Evolutionary conservation across 2,888 invertebrate species (phyloP), one percentile per base, ranked within the genome.

Genomic region (Archips xylosteana): DNA sequence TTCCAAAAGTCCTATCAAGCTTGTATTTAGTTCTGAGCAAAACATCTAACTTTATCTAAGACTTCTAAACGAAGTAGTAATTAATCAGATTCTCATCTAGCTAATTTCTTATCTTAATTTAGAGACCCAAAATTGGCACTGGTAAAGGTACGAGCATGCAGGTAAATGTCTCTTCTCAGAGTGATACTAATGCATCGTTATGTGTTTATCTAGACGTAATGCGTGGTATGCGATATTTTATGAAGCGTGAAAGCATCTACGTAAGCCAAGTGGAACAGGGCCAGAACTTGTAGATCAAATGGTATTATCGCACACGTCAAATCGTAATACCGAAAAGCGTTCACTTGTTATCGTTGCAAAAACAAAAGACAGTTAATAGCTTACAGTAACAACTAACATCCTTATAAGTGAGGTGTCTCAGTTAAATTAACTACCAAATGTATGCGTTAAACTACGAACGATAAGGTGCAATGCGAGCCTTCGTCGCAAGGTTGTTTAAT

Each of bases 181-280:
- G 32, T 47, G 32, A 49, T 60, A 34, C 57, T 32, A 13, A 12
- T 60, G 57, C 34, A 57, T 42, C 64, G 36, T 71, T 72, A 64
- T 57, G 54, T 15, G 62, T 32, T 63, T 34, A 36, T 59, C 59
- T 60, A 59, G 62, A 72, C 73, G 64, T 64, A 69, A 45, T 59
- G 66, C 39, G 42, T 34, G 63, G 67, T 42, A 34, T 68, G 68
- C 63, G 68, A 64, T 64, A 62, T 49, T 60, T 63, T 65, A 60
- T 64, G 68, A 51, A 60, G 69, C 68, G 73, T 62, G 64, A 74
- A 74, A 74, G 63, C 65, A 70, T 66, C 72, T 68, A 68, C 70
- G 76, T 71, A 75, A 78, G 84, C 84, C 85, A 85, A 85, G 80
- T 84, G 84, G 83, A 85, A 79, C 75, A 76, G 75, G 77, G 88